Percentiles rank a stretch among this genome's conserved stretches.
phyloP scores from a whole-genome alignment of 1,140 invertebrate genomes.

The Rhizoglyphus robini region DNA sequence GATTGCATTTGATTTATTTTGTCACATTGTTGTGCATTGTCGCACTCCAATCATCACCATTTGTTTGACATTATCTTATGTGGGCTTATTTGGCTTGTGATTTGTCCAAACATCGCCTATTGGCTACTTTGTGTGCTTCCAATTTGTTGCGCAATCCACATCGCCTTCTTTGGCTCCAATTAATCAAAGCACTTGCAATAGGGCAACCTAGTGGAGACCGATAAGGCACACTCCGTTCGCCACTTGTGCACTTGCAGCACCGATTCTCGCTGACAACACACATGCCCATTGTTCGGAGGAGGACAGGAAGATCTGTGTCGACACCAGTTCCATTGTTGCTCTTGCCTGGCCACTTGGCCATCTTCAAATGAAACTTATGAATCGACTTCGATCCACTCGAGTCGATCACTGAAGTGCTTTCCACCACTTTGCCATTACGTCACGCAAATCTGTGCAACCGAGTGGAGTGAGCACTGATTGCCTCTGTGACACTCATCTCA shows the following conservation, averaged over 20 bases:
- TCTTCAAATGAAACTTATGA: background rate
- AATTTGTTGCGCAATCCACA: background rate
- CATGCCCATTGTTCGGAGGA: background rate
- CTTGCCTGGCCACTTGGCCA: background rate
- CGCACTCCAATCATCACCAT: background rate
- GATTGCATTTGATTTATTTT: background rate
- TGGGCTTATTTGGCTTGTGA: background rate
- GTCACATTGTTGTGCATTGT: background rate
- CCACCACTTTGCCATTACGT: too few relatives aligned
- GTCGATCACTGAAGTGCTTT: too few relatives aligned
- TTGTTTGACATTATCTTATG: background rate
- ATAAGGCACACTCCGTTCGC: background rate
- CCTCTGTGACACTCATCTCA: too few relatives aligned
- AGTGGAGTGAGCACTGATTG: too few relatives aligned
- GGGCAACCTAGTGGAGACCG: background rate
- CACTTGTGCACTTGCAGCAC: background rate
- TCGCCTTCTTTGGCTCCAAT: background rate
- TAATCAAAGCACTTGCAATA: background rate
- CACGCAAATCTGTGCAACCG: too few relatives aligned
- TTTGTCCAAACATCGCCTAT: background rate
- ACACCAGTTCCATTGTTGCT: background rate
- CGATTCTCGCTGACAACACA: background rate
- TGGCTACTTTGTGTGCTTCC: background rate
- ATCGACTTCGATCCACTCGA: background rate
- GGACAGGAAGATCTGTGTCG: too few relatives aligned